Base-by-base conservation (phyloP, 1,140 invertebrate genomes). In the Drosophila truncata region DNA sequence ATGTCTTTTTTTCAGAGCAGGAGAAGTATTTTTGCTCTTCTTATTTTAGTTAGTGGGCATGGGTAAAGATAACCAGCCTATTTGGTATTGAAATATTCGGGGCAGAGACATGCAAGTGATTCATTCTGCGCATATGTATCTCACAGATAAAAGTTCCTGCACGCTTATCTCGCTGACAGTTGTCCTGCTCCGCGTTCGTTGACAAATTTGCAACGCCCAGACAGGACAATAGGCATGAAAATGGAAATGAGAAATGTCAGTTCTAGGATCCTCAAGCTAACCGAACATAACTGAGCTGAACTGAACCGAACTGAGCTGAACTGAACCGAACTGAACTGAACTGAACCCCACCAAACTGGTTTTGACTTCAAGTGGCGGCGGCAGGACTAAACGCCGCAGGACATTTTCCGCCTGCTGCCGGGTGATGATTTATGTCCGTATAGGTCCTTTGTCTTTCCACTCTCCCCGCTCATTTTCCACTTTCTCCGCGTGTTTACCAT, bases 141-240 rank as follows among this genome's bases (percentile, higher is more conserved):
- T 39, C 55, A 20, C 47, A 70, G 83, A 87, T 88, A 87, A 83
- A 79, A 88, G 84, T 70, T 49, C 20, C 73, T 67, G 55, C 44
- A 55, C 84, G 84, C 84, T 88, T 87, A 87, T 87, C 84, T 70
- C 62, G 61, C 52, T 88, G 80, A 80, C 84, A 88, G 78, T 87
- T 81, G 65, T 78, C 37, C 66, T 55, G 66, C 37, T 66, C 46
- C 67, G 44, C 66, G 72, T 78, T 44, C 63, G 72, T 72, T 87
- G 84, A 87, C 84, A 87, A 87, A 87, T 87, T 88, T 71, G 85
- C 69, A 70, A 88, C 62, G 84, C 67, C 29, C 37, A 9, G 23
- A 20, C 47, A 67, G 62, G 58, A 86, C 75, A 82, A 79, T 87
- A 61, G 70, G 70, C 78, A 80, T 76, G 73, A 84, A 55, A 73